Base-by-base conservation (phyloP, 2,888 invertebrate genomes). In the Spodoptera exigua region DNA sequence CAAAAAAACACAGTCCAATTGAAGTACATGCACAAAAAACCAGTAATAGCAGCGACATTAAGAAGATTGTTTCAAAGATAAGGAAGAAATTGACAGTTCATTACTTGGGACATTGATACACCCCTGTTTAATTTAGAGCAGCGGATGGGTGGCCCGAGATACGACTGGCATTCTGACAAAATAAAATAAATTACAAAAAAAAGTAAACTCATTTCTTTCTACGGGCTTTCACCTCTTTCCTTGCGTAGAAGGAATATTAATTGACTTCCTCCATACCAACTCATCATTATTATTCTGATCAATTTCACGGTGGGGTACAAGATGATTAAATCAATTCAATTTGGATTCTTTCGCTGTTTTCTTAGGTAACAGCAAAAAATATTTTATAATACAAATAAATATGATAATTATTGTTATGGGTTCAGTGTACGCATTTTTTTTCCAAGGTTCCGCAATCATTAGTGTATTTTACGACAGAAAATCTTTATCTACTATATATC, bases 221-320 rank as follows among this genome's bases (percentile, higher is more conserved):
- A 48, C 45, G 9, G 40, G 11, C 27, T 36, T 45, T 18, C 1
- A 12, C 12, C 11, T 18, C 17, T 40, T 40, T 13, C 32, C 17
- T 12, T 34, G n/a, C 17, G 14, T 14, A 59, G 9, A 11, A 32
- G 14, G 34, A 27, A 66, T 44, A 58, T 58, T 58, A 47, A 44
- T 59, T 44, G 34, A 10, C n/a, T 18, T 39, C 14, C 44, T 39
- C 37, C 43, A 36, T 44, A 16, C 48, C 36, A 17, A 39, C 34
- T 34, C n/a, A 34, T 44, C 40, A 37, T 46, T 63, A 48, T 47
- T 40, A 57, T 62, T 34, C 51, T 44, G 36, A 56, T 70, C 47
- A 62, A 66, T 66, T 57, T 62, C 44, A 39, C 37, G 21, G 18
- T 46, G n/a, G 17, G 17, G 9, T 35, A 37, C 21, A 43, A 58